Evolutionary conservation across 64 coral and sea anemone genomes (phyloP), one percentile per base, ranked within the genome.

Genomic region (Pocillopora verrucosa): DNA sequence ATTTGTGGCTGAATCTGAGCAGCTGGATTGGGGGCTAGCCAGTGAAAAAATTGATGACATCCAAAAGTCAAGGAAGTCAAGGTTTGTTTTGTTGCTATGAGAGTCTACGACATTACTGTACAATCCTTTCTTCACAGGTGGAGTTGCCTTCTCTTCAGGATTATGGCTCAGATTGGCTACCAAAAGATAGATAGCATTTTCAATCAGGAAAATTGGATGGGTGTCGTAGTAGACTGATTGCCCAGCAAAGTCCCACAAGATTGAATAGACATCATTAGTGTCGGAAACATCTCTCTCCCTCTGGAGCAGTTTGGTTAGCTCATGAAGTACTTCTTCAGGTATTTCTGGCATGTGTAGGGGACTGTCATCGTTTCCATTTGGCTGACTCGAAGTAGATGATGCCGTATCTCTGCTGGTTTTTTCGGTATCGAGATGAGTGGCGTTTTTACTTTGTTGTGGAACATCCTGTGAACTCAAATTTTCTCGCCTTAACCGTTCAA

Each of bases 21-120:
- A 7, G 3, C 7, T 3, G 3, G 3, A 4, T 30, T 30, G 0
- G 0, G 7, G 41, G 7, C 41, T 7, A 0, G 3, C 7, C 41
- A 51, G 7, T 4, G 41, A 51, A 51, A 4, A 51, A 51, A 51
- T 51, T 7, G 41, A 51, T 56, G 81, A 84, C 60, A 84, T 17
- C 81, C 81, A 84, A 56, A 67, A 68, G 36, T 84, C 81, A 16
- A 84, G 81, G 24, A 15, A 84, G 1, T 84, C 61, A 5, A 58
- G 12, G 15, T 65, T 84, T 19, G 81, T 84, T 6, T 67, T 37
- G 5, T 10, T 36, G 20, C 14, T 30, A 0, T 30, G 30, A 30
- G 30, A 37, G 34, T 12, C 17, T 7, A 10, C 36, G 37, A 36
- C 61, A 7, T 37, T 4, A 36, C 1, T 5, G 10, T 11, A 7